Conservation (phyloP, 2,113 vertebrate species). For the Tragelaphus buxtoni region DNA sequence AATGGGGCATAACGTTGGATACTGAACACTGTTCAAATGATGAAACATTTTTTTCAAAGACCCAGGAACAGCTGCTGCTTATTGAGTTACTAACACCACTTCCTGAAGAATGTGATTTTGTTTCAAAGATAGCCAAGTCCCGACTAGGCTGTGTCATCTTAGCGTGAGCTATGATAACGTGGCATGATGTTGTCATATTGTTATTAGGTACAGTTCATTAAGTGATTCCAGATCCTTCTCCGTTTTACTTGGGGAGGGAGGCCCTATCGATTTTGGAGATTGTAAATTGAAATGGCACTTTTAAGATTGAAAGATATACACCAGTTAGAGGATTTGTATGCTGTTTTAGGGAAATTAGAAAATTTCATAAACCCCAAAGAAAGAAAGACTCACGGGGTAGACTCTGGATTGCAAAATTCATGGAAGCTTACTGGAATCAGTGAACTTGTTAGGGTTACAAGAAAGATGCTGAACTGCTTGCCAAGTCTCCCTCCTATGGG, state of each 20-base stretch:
- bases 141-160: not conserved
- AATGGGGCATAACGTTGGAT: not conserved
- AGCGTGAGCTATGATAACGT: slow-evolving; percentile 6
- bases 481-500: slow-evolving; percentile 66
- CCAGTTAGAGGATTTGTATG: not conserved
- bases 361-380: not conserved
- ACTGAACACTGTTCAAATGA: not conserved
- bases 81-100: slow-evolving; percentile 52
- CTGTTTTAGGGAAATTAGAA: slow-evolving; percentile 41
- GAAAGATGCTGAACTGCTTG: slow-evolving; percentile 40
- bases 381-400: slow-evolving; percentile 24
- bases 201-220: slow-evolving; percentile 18
- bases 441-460: slow-evolving; percentile 63
- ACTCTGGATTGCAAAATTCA: slow-evolving; percentile 56
- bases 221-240: slow-evolving; percentile 37
- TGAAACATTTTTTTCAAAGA: slow-evolving; percentile 36
- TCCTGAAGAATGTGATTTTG: slow-evolving; percentile 63
- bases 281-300: slow-evolving; percentile 5
- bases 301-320: not conserved
- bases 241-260: not conserved
- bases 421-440: slow-evolving; percentile 66
- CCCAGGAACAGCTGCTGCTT: slow-evolving; percentile 58
- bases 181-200: slow-evolving; percentile 35
- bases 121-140: slow-evolving; percentile 59
- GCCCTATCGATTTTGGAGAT: not conserved